phyloP scores from a whole-genome alignment of 35 echinoderm and acorn worm species.

The Stichopus chloronotus region DNA sequence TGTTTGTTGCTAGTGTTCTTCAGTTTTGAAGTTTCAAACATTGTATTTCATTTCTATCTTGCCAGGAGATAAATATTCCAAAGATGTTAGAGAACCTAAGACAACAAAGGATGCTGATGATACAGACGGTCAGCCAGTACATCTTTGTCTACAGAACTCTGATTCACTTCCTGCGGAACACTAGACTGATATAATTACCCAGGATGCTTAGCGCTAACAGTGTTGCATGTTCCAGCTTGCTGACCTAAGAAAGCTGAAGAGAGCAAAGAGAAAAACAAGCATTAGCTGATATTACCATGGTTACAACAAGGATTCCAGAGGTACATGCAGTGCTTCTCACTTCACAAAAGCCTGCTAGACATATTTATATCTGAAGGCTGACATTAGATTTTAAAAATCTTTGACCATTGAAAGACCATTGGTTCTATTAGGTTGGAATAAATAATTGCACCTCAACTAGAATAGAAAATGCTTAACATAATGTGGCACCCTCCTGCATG shows the following conservation, averaged over 20 bases:
- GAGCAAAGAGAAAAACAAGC: conserved; percentile 2
- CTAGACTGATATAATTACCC: conserved; percentile 77
- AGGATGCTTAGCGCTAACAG: background rate
- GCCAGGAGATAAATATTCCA: conserved; percentile 95
- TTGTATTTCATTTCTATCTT: conserved; percentile 26
- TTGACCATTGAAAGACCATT: too few species aligned
- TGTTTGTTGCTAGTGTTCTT: too few species aligned
- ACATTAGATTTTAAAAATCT: too few species aligned
- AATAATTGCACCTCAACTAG: too few species aligned
- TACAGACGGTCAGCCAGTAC: conserved; percentile 98
- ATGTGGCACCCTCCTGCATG: too few species aligned
- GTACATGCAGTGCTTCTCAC: too few species aligned
- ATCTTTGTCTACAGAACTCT: conserved; percentile 93
- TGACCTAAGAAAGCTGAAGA: background rate
- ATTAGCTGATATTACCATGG: too few species aligned
- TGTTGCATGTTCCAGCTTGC: background rate
- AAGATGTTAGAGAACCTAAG: conserved; percentile 87
- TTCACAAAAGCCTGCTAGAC: too few species aligned
- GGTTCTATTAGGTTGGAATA: too few species aligned
- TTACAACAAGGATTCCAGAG: background rate
- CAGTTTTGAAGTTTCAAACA: too few species aligned
- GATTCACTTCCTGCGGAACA: conserved; percentile 89
- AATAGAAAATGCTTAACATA: too few species aligned
- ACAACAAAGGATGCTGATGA: conserved; percentile 94
- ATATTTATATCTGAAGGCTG: too few species aligned